phyloP scores from a whole-genome alignment of 2,888 invertebrate genomes.

The Lithosia quadra region DNA sequence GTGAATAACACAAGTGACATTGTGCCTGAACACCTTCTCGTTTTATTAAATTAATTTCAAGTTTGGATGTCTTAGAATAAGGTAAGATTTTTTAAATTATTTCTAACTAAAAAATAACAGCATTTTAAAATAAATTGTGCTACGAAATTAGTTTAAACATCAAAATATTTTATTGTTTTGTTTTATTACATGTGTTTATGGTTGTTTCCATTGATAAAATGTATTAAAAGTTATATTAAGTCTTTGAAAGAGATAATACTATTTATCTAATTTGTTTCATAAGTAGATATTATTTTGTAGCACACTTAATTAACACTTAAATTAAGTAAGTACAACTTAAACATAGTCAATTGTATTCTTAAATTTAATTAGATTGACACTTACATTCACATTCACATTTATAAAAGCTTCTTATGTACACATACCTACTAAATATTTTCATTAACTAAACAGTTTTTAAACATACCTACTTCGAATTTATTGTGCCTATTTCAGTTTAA shows the following conservation, averaged over 20 bases:
- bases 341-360: not conserved
- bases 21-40: slow-evolving; percentile 56
- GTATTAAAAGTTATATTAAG: not conserved
- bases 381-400: not conserved
- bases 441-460: too few species aligned
- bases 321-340: not conserved
- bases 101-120: not conserved
- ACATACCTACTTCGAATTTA: too few species aligned
- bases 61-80: slow-evolving; percentile 81
- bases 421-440: too few species aligned
- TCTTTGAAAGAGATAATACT: not conserved
- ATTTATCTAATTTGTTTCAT: not conserved
- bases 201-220: not conserved
- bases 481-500: too few species aligned
- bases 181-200: not conserved
- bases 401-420: not conserved
- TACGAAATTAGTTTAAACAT: slow-evolving; percentile 9
- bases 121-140: slow-evolving; percentile 15
- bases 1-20: slow-evolving; percentile 53
- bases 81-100: slow-evolving; percentile 65
- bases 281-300: not conserved
- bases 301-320: not conserved
- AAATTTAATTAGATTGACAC: not conserved
- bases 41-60: slow-evolving; percentile 59
- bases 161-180: not conserved